Base-by-base conservation (phyloP, 2,888 invertebrate genomes). In the Chrysolina haemoptera region DNA sequence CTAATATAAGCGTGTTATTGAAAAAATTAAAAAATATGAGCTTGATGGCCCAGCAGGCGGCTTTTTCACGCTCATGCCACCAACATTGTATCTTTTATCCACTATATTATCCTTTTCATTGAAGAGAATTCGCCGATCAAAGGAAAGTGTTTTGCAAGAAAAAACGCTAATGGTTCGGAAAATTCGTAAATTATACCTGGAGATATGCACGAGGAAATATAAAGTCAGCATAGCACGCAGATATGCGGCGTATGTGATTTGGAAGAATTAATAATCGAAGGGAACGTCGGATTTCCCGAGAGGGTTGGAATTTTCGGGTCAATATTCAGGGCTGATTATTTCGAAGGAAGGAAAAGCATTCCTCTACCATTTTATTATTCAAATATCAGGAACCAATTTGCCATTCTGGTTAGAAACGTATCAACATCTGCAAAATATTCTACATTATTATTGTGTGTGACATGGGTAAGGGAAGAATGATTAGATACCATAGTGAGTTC, bases 121-220 rank as follows among this genome's bases (percentile, higher is more conserved):
- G 66, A 16, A 4, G 66, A 63, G 41, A 63, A 72, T 68, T 72
- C 67, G 59, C 48, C 64, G 43, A 63, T 50, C 48, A 64, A 41
- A 53, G 46, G 50, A 62, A 72, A 55, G 35, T 35, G 70, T 70
- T 70, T 48, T 46, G 66, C 35, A 35, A 68, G 63, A 41, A 74
- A 74, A 74, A 48, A 55, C 48, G 22, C 41, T 53, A 67, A 67
- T 67, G 67, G 55, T 20, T 16, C 35, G 53, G 55, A 67, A 67
- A 67, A 67, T 16, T 35, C 40, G 35, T 48, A 18, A 35, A 53
- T 67, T 67, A 59, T n/a, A 59, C 59, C 9, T 35, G n/a, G 14
- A 59, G 59, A 59, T n/a, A 27, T 22, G 35, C 59, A 35, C 8
- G 59, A 12, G 59, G 35, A 59, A 59, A 35, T 59, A 27, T 35